Conservation (phyloP, 2,797 vertebrate genomes). For the Orientallactaga sibirica region DNA sequence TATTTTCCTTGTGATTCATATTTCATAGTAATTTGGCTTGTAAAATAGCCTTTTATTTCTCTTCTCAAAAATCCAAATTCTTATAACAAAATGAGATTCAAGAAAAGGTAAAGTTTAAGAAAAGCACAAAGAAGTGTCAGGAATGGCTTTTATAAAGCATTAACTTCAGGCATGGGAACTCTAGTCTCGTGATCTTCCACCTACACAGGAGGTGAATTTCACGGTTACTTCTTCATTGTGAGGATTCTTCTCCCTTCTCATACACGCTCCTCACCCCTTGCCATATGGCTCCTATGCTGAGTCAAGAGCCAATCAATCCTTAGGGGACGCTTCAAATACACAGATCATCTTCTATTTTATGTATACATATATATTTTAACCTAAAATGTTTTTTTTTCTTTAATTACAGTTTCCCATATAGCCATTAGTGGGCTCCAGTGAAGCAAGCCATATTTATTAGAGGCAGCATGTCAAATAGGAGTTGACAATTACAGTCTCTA, state of each 20-base stretch:
- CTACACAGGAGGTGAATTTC: not conserved
- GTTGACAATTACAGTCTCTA: constrained; percentile 97
- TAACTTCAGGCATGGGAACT: constrained; percentile 15
- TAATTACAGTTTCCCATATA: constrained; percentile 88
- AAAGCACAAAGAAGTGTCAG: not conserved
- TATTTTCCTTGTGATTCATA: constrained; percentile 36
- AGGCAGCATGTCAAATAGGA: constrained; percentile 97
- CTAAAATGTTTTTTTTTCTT: constrained; percentile 82
- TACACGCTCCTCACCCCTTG: not conserved
- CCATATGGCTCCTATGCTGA: constrained; percentile 19
- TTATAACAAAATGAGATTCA: constrained; percentile 60
- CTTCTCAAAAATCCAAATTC: constrained; percentile 54
- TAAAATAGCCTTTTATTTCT: not conserved
- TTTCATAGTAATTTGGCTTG: constrained; percentile 38
- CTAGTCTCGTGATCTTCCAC: not conserved
- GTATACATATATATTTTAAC: constrained; percentile 64
- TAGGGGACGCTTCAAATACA: constrained; percentile 45
- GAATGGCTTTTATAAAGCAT: not conserved
- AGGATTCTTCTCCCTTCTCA: not conserved
- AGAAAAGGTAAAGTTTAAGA: constrained; percentile 50
- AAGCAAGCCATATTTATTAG: constrained; percentile 97
- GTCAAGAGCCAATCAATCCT: constrained; percentile 58
- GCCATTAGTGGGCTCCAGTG: constrained; percentile 90
- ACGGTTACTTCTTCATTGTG: constrained; percentile 1
- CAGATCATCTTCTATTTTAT: constrained; percentile 63